Percentiles rank a stretch among this genome's conserved stretches.
These are phyloP conservation scores for Spheniscus mendiculus DNA, from an alignment of 2,113 vertebrate species.

Conservation along the genomic window DNA sequence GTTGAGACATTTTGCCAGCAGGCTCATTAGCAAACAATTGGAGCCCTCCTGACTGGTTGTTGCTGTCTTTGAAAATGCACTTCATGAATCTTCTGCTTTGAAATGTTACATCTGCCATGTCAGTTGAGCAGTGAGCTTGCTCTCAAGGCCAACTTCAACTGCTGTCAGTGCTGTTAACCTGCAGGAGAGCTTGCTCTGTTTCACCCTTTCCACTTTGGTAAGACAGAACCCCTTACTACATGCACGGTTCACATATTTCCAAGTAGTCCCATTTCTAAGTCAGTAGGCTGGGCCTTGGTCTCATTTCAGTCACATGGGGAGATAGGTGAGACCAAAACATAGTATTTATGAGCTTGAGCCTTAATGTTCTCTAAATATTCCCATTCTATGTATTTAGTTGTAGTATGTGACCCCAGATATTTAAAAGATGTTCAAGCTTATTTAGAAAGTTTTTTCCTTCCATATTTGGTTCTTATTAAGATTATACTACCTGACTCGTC, in stretches of 20 bases:
- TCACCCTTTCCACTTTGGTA: neutral
- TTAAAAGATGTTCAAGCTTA: neutral
- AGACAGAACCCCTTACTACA: neutral
- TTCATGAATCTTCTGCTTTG: neutral
- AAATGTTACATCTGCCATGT: neutral
- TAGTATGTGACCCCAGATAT: neutral
- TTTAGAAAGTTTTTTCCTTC: neutral
- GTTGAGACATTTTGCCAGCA: neutral
- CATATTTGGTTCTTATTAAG: neutral
- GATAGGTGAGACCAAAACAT: neutral
- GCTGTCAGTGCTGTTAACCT: neutral
- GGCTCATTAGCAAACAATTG: neutral
- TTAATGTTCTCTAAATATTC: neutral
- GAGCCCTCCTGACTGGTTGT: neutral
- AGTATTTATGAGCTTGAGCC: neutral
- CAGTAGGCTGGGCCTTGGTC: neutral
- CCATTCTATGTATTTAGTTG: neutral
- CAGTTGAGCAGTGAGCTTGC: neutral
- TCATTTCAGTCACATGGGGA: neutral
- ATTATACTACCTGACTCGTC: neutral
- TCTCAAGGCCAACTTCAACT: neutral
- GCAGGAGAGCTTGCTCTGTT: neutral
- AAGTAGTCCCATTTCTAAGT: neutral
- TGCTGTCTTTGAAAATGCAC: neutral
- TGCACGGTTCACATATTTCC: fast-evolving